Base-by-base conservation (phyloP, 2,888 invertebrate genomes). In the Nemotelus pantherinus region DNA sequence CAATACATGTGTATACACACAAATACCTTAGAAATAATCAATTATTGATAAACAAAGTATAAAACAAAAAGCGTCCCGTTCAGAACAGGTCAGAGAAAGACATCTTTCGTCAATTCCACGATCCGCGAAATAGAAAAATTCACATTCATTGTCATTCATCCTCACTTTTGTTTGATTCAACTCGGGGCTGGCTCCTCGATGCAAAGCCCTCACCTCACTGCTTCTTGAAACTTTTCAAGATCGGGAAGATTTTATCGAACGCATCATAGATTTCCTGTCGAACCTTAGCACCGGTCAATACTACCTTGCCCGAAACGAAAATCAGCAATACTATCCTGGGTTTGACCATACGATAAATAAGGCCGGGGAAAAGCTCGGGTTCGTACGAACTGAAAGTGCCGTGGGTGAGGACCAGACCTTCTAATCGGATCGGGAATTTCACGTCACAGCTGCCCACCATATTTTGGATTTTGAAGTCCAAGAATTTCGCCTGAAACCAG, bases 241-340 rank as follows among this genome's bases (percentile, higher is more conserved):
- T 97, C 7, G 98, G 98, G 88, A 97, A 97, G 86, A 99, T 99
- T 87, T 96, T 97, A 84, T 95, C 95, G 87, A 99, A 93, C 25
- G 98, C 97, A 86, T 98, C 97, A 87, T 97, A 95, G 77, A 99
- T 95, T 79, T 87, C 98, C 86, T 93, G 91, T 82, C 98, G 90
- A 60, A 95, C 94, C 90, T 99, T 99, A 79, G 97, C 98, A 81
- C 98, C 98, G 81, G 99, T 99, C 81, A 99, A 90, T 25, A 99
- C 99, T 79, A 99, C 94, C 91, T 99, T 99, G 70, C 99, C 99
- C 80, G 98, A 98, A 3, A 99, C 99, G 88, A 99, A 99, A 83
- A 99, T 98, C 72, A 99, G 90, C 81, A 99, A 89, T 3, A 99
- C 99, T 84, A 99, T 95, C 84, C 97, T 93, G 5, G 99, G 99